Evolutionary conservation across 2,888 invertebrate species (phyloP), one percentile per base, ranked within the genome.

Genomic region (Metellina segmentata): DNA sequence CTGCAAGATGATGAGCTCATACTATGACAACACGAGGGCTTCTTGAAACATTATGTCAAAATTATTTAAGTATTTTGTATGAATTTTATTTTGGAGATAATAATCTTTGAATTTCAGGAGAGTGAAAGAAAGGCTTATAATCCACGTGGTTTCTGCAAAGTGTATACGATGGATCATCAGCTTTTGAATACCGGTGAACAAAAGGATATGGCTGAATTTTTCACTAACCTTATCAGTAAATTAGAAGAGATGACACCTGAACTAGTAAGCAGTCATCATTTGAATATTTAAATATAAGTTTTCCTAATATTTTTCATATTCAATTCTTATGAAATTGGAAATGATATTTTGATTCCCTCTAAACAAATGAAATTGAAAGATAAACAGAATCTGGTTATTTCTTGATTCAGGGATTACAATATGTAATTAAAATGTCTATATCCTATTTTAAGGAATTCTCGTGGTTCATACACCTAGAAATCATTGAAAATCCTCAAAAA

Each of bases 131-230:
- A 98, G 95, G 98, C 98, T 0, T 99, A 98, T 95, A 98, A 98
- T 95, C 99, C 99, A 0, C 96, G 98, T 81, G 98, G 98, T 94
- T 99, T 99, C 95, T 99, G 99, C 95, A 98, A 98, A 94, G 98
- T 98, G 0, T 99, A 99, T 95, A 98, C 98, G 86, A 99, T 99
- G 99, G 98, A 99, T 95, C 98, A 98, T 94, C 98, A 98, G 94
- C 98, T 98, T 0, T 95, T 99, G 8, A 99, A 99, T 95, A 98
- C 98, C 0, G 98, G 98, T 0, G 99, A 99, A 94, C 99, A 99
- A 95, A 99, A 99, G 94, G 99, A 99, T 94, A 99, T 99, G 99
- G 98, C 98, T 0, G 99, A 99, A 95, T 99, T 99, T 95, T 99
- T 99, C 95, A 99, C 98, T 87, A 98, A 99, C 95, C 96, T 99